Conservation (phyloP, 2,797 vertebrate genomes). For the Chaetophractus vellerosus region DNA sequence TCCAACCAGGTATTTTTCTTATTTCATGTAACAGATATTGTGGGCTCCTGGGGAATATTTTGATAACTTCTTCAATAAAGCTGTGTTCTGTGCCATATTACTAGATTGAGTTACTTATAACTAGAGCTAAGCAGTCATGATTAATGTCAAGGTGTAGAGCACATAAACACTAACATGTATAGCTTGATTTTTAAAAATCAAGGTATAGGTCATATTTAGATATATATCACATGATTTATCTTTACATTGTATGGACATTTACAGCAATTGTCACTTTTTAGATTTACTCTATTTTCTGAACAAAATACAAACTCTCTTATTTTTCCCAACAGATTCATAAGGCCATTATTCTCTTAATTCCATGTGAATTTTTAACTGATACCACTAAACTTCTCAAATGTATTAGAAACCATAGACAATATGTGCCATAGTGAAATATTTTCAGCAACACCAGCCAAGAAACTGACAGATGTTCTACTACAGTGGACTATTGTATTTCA, state of each 20-base stretch:
- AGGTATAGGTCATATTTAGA: not conserved
- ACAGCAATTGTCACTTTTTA: slow-evolving; percentile 40
- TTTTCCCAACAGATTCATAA: not conserved
- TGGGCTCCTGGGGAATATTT: not conserved
- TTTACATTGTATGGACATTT: not conserved
- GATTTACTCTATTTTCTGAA: slow-evolving; percentile 2
- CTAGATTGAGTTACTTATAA: slow-evolving; percentile 11
- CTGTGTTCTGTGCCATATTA: not conserved
- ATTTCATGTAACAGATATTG: slow-evolving; percentile 21
- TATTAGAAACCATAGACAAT: slow-evolving; percentile 1
- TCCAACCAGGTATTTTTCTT: slow-evolving; percentile 17
- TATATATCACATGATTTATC: not conserved
- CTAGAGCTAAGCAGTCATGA: not conserved
- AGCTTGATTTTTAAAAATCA: not conserved
- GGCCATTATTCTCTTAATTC: not conserved
- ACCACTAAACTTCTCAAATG: slow-evolving; percentile 10
- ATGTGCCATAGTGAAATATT: not conserved
- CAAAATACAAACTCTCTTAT: slow-evolving; percentile 12
- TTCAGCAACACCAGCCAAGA: not conserved
- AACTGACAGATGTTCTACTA: slow-evolving; percentile 1
- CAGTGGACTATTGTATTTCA: slow-evolving; percentile 15
- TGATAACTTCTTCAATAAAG: slow-evolving; percentile 40
- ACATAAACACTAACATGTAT: not conserved
- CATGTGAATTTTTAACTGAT: slow-evolving; percentile 33
- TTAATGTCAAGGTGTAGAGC: not conserved